Conservation (phyloP, 2,888 invertebrate genomes). For the Brachyptera risi region DNA sequence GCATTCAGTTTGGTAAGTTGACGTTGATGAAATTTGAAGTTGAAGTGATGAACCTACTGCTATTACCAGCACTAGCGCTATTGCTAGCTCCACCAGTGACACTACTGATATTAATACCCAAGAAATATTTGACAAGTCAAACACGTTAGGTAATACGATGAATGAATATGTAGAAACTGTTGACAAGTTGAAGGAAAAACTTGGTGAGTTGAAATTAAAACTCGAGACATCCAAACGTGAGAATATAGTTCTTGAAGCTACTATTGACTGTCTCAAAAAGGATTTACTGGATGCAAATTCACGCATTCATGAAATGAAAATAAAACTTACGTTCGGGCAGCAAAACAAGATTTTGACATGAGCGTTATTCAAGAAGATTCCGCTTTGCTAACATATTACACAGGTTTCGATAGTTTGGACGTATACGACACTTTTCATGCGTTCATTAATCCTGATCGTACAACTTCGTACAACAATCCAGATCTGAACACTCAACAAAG, state of each 20-base stretch:
- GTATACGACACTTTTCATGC: conserved; percentile 5
- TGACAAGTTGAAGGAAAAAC: no score
- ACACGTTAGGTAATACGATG: no score
- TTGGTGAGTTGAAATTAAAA: background rate
- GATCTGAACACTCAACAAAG: background rate
- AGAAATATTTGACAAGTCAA: no score
- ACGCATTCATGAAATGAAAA: background rate
- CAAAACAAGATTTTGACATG: background rate
- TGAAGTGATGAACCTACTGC: no score
- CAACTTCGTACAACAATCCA: no score
- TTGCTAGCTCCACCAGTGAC: no score
- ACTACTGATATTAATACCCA: no score
- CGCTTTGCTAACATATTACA: background rate
- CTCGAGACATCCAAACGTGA: background rate
- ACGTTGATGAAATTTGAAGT: no score
- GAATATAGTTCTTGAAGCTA: background rate
- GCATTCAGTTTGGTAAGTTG: no score
- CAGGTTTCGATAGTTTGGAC: conserved; percentile 2
- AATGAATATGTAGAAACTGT: no score
- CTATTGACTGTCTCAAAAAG: background rate
- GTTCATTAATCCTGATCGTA: background rate
- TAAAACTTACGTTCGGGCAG: background rate
- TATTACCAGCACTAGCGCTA: no score
- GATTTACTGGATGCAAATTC: background rate
- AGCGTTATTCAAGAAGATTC: background rate